These are phyloP conservation scores for Athrips mouffetella DNA, from an alignment of 2,888 invertebrate species.

Conservation along the genomic window DNA sequence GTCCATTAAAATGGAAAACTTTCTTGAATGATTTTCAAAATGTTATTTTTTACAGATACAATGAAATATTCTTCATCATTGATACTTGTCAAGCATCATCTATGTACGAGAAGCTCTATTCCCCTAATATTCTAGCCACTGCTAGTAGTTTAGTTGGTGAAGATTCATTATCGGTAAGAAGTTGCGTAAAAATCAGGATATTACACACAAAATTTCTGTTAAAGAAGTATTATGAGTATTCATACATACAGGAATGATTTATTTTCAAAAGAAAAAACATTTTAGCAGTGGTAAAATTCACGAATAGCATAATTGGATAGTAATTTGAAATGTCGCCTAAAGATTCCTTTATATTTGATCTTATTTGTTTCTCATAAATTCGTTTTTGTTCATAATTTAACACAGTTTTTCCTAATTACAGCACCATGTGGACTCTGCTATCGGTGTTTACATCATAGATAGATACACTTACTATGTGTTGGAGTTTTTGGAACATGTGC, in stretches of 20 bases:
- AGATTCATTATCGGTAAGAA: constrained; percentile 94
- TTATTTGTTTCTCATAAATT: neutral
- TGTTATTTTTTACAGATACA: constrained; percentile 82
- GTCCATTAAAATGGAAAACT: neutral
- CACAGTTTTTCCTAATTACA: constrained; percentile 68
- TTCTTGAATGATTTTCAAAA: neutral
- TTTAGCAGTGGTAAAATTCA: too few species aligned
- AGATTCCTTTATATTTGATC: too few species aligned
- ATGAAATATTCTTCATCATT: constrained; percentile 98
- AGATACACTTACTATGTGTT: constrained; percentile 98
- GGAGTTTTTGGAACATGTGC: constrained; percentile 95
- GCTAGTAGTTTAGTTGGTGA: constrained; percentile 99
- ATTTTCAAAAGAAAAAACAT: too few species aligned
- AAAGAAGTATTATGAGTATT: too few species aligned
- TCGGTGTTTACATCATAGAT: constrained; percentile 99
- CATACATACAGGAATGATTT: too few species aligned
- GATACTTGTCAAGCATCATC: constrained; percentile 99
- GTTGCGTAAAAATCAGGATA: constrained; percentile 1
- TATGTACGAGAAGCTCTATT: constrained; percentile 98
- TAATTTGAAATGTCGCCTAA: too few species aligned
- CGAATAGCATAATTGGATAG: too few species aligned
- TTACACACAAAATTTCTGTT: too few species aligned
- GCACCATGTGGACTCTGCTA: constrained; percentile 99
- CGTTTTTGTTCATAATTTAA: neutral
- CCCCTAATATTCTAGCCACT: constrained; percentile 97